These are phyloP conservation scores for Saccostrea echinata DNA, from an alignment of 1,140 invertebrate genomes.

Conservation along the genomic window DNA sequence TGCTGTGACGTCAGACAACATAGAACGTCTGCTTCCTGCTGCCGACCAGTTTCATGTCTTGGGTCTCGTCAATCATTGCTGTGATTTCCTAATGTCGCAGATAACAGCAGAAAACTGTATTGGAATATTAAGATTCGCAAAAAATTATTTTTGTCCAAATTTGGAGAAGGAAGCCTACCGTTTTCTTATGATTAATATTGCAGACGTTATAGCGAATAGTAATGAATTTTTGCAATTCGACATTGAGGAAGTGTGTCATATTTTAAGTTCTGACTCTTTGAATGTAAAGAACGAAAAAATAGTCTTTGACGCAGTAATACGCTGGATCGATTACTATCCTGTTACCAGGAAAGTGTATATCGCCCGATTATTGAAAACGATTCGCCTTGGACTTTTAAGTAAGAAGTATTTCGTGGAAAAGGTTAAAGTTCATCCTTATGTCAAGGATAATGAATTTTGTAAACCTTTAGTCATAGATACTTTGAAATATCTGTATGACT, in stretches of 20 bases:
- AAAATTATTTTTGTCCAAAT: constrained; percentile 86
- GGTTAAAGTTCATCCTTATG: constrained; percentile 83
- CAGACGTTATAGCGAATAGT: constrained; percentile 91
- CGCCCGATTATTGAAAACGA: constrained; percentile 87
- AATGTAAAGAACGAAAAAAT: constrained; percentile 98
- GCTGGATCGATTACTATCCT: constrained; percentile 98
- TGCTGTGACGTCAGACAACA: constrained; percentile 87
- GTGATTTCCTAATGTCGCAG: constrained; percentile 85
- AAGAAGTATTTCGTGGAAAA: constrained; percentile 88
- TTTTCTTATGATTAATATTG: constrained; percentile 71
- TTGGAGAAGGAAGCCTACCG: constrained; percentile 85
- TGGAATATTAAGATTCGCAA: constrained; percentile 89
- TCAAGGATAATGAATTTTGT: constrained; percentile 85
- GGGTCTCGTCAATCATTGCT: constrained; percentile 88
- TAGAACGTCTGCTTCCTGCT: constrained; percentile 85
- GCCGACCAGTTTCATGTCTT: constrained; percentile 88
- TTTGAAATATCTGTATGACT: constrained; percentile 87
- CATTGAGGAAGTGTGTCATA: constrained; percentile 94
- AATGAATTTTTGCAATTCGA: constrained; percentile 97
- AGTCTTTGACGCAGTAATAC: constrained; percentile 94
- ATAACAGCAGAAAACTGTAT: constrained; percentile 89
- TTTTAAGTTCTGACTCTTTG: constrained; percentile 96
- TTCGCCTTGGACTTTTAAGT: constrained; percentile 90
- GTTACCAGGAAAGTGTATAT: constrained; percentile 92
- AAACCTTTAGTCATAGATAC: constrained; percentile 88